These are phyloP conservation scores for Alcedo quadribrachys DNA, from an alignment of 2,797 vertebrate species.

Conservation along the genomic window DNA sequence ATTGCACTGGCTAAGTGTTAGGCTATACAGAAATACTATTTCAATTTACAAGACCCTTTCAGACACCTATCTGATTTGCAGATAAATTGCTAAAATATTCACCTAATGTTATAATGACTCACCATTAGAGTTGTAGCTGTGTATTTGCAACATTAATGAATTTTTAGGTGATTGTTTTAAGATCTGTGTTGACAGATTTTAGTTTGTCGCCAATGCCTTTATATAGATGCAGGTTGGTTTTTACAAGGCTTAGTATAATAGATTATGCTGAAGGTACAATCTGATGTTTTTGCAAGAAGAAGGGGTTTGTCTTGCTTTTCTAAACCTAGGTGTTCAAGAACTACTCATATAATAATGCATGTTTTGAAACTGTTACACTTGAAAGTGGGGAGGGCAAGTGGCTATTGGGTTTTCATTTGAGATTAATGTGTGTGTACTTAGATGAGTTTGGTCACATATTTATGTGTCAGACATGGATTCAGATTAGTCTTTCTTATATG, in stretches of 20 bases:
- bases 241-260: not conserved
- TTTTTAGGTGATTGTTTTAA: not conserved
- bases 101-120: not conserved
- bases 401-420: not conserved
- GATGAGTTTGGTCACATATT: not conserved
- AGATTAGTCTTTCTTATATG: not conserved
- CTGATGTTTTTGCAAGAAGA: not conserved
- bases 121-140: not conserved
- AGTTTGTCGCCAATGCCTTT: not conserved
- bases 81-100: conserved; percentile 9
- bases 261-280: not conserved
- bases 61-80: not conserved
- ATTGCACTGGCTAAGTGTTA: conserved; percentile 52
- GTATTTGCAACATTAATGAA: not conserved
- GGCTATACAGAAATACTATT: conserved; percentile 42
- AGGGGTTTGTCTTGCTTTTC: not conserved
- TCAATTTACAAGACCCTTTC: not conserved
- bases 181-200: not conserved
- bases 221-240: not conserved
- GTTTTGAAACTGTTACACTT: not conserved
- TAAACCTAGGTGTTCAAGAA: not conserved
- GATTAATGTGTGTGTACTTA: not conserved
- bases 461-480: not conserved
- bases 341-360: not conserved
- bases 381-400: not conserved